Base-by-base conservation (phyloP, 2,113 vertebrate genomes). In the Odobenus rosmarus region DNA sequence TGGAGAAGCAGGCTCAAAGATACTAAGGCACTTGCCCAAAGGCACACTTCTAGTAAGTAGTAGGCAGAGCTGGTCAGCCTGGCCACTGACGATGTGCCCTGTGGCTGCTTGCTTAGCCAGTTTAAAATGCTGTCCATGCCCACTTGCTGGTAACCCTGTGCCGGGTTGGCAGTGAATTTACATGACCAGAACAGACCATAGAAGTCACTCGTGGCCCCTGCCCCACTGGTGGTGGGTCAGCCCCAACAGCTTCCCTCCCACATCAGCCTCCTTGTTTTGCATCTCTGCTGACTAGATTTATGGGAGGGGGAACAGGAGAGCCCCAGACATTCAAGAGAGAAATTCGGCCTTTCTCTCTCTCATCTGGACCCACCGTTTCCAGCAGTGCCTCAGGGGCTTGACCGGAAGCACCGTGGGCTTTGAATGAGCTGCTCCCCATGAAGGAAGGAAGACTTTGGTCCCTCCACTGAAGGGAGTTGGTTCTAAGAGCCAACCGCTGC, bases 261-360 rank as follows among this genome's bases (percentile, higher is more conserved):
- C 0, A 2, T 10, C 19, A 10, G 15, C 33, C 6, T 84, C 26
- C 33, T 7, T 7, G 7, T n/a, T 62, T 84, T 1, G 1, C 21
- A 5, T 83, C 42, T 95, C 95, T 53, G 11, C 61, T 39, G 33
- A 16, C 6, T 21, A 72, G 57, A 55, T 42, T 46, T n/a, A 10
- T 46, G 33, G 21, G 39, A 72, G 8, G 39, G 49, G 83, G 23
- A 33, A 23, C 42, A 80, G 26, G 61, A 90, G 62, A n/a, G 49
- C 46, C 76, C 24, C 28, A 39, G 39, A 1, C 5, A 11, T 16
- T 8, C 13, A 11, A 5, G 10, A 59, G 39, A 96, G 49, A 94
- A 7, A 23, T 19, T 28, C 18, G 26, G 51, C 33, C 59, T 93
- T 55, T 93, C 10, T 46, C 10, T 46, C 5, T 80, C 15, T 26